phyloP scores from a whole-genome alignment of 2,113 vertebrate genomes.

The Neopipo cinnamomea region DNA sequence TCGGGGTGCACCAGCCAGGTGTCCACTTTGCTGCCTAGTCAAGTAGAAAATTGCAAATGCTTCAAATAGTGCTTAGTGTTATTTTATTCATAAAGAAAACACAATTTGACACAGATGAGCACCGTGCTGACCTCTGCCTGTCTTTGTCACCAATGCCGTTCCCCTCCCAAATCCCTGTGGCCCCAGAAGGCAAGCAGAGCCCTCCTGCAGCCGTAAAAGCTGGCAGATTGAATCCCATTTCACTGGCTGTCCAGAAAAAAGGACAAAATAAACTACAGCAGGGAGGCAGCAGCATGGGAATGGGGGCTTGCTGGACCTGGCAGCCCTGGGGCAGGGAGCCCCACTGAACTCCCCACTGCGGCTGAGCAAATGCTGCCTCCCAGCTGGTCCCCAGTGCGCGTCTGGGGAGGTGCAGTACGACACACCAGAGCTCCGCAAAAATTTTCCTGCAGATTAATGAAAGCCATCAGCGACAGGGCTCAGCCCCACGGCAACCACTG shows the following conservation, averaged over 20 bases:
- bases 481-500: background rate
- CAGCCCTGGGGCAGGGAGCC: background rate
- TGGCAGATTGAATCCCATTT: background rate
- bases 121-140: background rate
- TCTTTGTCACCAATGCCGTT: background rate
- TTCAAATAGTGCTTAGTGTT: slow-evolving; percentile 51
- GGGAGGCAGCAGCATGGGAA: background rate
- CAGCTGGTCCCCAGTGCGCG: rapidly evolving
- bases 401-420: background rate
- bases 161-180: background rate
- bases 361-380: background rate
- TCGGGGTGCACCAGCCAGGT: slow-evolving; percentile 30
- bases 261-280: background rate
- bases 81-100: slow-evolving; percentile 71
- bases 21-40: slow-evolving; percentile 57
- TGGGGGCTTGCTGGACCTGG: background rate
- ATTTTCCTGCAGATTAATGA: slow-evolving; percentile 1
- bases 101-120: slow-evolving; percentile 3
- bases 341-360: rapidly evolving
- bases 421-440: background rate
- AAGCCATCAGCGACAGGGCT: background rate
- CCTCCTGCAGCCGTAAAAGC: background rate
- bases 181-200: background rate
- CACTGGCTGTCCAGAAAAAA: background rate
- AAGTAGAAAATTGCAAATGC: slow-evolving; percentile 74